Evolutionary conservation across 2,888 invertebrate genomes (phyloP).

Genomic region (Merodon equestris): DNA sequence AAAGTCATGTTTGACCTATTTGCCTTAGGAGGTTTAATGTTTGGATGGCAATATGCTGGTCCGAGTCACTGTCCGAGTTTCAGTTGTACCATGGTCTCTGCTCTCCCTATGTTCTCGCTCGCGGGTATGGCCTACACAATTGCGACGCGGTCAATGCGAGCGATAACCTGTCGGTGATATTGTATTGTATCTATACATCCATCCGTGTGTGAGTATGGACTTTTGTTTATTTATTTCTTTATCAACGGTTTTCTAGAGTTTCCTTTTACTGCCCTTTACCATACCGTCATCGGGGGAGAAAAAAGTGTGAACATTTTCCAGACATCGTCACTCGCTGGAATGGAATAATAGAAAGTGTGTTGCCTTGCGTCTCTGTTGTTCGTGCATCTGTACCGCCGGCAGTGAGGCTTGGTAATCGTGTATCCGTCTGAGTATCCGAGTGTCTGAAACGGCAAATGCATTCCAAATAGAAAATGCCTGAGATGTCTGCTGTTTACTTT

Average conservation of each 20-base stretch:
- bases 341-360: conserved; percentile 62
- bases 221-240: conserved; percentile 41
- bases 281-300: not conserved
- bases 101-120: not conserved
- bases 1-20: conserved; percentile 69
- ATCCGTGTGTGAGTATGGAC: conserved; percentile 15
- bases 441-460: conserved; percentile 45
- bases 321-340: not conserved
- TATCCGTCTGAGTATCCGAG: too few relatives aligned
- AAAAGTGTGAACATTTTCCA: conserved; percentile 60
- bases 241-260: conserved; percentile 48
- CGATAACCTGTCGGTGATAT: conserved; percentile 41
- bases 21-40: conserved; percentile 45
- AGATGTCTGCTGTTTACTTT: conserved; percentile 31
- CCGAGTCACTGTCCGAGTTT: conserved; percentile 11
- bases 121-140: conserved; percentile 17
- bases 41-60: conserved; percentile 20
- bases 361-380: too few relatives aligned
- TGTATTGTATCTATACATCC: conserved; percentile 10
- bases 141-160: conserved; percentile 1
- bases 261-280: conserved; percentile 6
- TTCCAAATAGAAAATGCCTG: conserved; percentile 55
- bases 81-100: not conserved
- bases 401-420: too few relatives aligned
- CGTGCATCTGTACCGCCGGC: not conserved